A percentile compares a stretch with the other conserved stretches of the same genome.
Evolutionary conservation across 1,140 invertebrate genomes (phyloP).

Genomic region (Zaprionus ornatus): DNA sequence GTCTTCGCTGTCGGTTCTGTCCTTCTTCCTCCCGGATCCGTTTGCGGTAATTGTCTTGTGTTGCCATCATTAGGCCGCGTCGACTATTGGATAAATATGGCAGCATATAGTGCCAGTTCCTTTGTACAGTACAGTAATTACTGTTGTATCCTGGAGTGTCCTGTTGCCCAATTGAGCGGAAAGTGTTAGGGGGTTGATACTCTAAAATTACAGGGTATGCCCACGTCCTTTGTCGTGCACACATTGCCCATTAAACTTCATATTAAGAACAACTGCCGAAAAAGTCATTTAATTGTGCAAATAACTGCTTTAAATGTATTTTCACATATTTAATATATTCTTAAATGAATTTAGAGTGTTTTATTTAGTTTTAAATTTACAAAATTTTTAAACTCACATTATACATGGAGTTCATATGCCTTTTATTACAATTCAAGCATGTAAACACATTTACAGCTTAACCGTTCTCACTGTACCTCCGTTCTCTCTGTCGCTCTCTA

Average conservation of each 20-base stretch:
- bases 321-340: not conserved
- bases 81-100: constrained; percentile 51
- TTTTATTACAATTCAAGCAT: not conserved
- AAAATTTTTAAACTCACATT: not conserved
- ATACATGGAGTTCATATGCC: not conserved
- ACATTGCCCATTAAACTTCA: constrained; percentile 10
- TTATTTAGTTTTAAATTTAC: not conserved
- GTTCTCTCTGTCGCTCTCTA: not conserved
- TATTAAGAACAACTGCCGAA: constrained; percentile 14
- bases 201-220: constrained; percentile 15
- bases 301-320: not conserved
- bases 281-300: not conserved
- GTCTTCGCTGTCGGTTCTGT: not conserved
- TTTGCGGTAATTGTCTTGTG: constrained; percentile 68
- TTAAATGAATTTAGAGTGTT: not conserved
- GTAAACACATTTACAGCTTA: not conserved
- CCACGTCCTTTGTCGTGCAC: not conserved
- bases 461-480: not conserved
- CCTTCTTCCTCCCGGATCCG: constrained; percentile 31
- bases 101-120: constrained; percentile 14
- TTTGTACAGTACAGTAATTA: constrained; percentile 41
- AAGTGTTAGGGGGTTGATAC: constrained; percentile 44
- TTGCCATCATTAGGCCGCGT: constrained; percentile 68
- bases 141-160: constrained; percentile 40
- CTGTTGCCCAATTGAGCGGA: constrained; percentile 74